Percentiles rank a stretch among this genome's conserved stretches.
Evolutionary conservation across 2,113 vertebrate genomes (phyloP).

Genomic region (Nycticorax nycticorax): DNA sequence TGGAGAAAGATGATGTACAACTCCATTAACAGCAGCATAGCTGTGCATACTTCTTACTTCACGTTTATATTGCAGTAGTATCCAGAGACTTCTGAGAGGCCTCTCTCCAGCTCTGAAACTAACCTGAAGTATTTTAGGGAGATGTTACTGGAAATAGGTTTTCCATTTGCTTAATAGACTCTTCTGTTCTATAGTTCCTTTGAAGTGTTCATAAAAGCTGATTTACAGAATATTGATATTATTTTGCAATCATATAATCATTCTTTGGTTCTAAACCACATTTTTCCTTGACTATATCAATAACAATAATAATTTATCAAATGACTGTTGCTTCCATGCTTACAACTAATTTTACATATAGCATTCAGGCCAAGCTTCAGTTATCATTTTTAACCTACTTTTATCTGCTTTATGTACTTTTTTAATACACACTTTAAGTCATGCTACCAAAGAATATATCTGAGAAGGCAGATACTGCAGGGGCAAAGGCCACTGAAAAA

Average conservation of each 20-base stretch:
- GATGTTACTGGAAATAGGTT: background rate
- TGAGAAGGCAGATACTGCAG: background rate
- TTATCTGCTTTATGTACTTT: background rate
- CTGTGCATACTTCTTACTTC: background rate
- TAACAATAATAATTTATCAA: background rate
- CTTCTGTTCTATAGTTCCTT: background rate
- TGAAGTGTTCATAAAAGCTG: background rate
- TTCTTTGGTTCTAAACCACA: background rate
- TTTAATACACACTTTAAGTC: background rate
- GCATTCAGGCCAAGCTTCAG: background rate
- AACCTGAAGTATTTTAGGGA: background rate
- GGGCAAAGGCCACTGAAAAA: conserved; percentile 7
- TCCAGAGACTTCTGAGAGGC: background rate
- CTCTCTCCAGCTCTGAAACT: background rate
- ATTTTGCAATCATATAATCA: background rate
- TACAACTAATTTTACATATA: background rate
- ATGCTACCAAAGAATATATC: background rate
- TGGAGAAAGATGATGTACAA: background rate
- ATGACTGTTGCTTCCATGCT: background rate
- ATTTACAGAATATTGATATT: background rate
- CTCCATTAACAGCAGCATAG: background rate
- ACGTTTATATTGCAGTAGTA: background rate
- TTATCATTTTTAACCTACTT: background rate
- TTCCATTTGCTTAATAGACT: conserved; percentile 8
- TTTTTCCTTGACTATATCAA: background rate